Evolutionary conservation across 2,888 invertebrate genomes (phyloP).

Genomic region (Thereva unica): DNA sequence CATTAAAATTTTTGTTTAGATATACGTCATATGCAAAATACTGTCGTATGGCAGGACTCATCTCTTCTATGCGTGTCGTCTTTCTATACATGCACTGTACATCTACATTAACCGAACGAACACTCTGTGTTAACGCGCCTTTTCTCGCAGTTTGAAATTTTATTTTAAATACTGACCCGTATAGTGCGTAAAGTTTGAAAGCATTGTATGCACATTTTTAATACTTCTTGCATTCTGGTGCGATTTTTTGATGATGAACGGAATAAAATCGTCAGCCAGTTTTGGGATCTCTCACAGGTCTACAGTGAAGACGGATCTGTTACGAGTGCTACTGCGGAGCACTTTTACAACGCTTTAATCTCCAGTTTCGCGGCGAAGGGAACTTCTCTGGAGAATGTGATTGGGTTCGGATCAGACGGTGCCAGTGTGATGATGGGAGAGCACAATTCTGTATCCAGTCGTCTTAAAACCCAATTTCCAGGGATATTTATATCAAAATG

Average conservation of each 20-base stretch:
- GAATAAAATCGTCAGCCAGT: not conserved
- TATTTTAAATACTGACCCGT: no score
- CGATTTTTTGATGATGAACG: constrained; percentile 6
- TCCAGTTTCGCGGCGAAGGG: not conserved
- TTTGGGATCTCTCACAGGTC: constrained; percentile 11
- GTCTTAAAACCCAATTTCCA: constrained; percentile 42
- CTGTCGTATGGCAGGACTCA: no score
- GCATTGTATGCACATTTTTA: no score
- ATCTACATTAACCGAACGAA: no score
- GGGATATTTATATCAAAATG: constrained; percentile 47
- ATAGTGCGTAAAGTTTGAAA: no score
- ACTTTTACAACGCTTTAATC: not conserved
- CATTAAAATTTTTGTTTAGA: no score
- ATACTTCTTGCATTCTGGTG: not conserved
- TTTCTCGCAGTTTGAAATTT: no score
- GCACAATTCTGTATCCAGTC: constrained; percentile 47
- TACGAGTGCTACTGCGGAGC: constrained; percentile 1
- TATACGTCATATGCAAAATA: no score
- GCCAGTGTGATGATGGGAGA: constrained; percentile 42
- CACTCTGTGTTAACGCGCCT: no score
- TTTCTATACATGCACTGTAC: no score
- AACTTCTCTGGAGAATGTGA: constrained; percentile 43
- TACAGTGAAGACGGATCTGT: not conserved
- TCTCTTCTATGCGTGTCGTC: no score
- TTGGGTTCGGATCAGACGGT: constrained; percentile 46